Base-by-base conservation (phyloP, 2,797 vertebrate species). In the Semaprochilodus insignis region DNA sequence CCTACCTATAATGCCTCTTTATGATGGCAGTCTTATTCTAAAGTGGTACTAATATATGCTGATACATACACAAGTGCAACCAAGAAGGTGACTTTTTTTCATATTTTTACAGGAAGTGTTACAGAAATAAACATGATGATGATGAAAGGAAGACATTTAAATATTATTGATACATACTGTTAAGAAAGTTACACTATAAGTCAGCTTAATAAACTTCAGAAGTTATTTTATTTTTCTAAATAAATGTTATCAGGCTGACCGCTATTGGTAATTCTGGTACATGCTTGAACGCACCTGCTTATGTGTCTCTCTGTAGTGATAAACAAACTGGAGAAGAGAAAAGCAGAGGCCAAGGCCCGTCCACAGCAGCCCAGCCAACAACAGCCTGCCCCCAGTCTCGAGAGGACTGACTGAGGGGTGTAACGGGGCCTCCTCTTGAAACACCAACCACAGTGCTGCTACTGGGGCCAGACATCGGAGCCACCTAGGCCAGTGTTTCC, bases 371-470 rank as follows among this genome's bases (percentile, higher is more conserved):
- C 85, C 87, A 21, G 91, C 62, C 40, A 89, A 25, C 76, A 92
- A 74, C 11, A 92, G 51, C 81, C 87, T 87, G 85, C 65, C 85
- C 80, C 74, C 73, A 36, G 83, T 67, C 8, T 90, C 86, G 36
- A 63, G 4, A 77, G 78, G 80, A 0, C 69, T 16, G 59, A 88
- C 44, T 7, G 88, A 88, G 13, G 90, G 83, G 59, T 88, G 87
- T 54, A 83, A 62, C 27, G 86, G 89, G n/a, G 85, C 89, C 89
- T 94, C 93, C 87, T 85, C 62, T 78, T 92, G 93, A 85, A 91
- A 85, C 21, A 92, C 23, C 0, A 87, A 87, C 92, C 90, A 93
- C 87, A 94, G 65, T 19, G 65, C 85, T 57, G 77, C 87, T 0
- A 82, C 85, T 0, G 89, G 62, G 57, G 79, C 82, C 0, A 93